Base-by-base conservation (phyloP, 2,797 vertebrate genomes). In the Hyperoplus immaculatus region DNA sequence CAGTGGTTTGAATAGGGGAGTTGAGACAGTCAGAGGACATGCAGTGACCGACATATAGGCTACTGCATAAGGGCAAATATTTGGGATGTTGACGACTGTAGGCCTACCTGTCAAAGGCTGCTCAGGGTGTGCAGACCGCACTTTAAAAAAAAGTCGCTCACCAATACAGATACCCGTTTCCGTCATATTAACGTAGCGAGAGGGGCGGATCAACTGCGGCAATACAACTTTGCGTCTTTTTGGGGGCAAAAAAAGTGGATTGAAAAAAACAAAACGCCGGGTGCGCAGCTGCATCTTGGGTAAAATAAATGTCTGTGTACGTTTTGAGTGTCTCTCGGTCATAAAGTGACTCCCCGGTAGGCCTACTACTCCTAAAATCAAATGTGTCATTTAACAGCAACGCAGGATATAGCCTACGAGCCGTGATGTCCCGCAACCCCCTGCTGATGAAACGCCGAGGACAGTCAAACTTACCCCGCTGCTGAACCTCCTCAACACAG, bases 381-480 rank as follows among this genome's bases (percentile, higher is more conserved):
- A 4, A 41, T 9, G 16, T 18, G 45, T 67, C 54, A 76, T 41
- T 46, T 39, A 68, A 62, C 29, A 18, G 36, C 55, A 41, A 41
- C 72, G 70, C 67, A 10, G 58, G 14, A 51, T 68, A 8, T 69
- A 39, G 29, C 29, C 29, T 29, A 29, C 29, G 29, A 29, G 29
- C 29, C 29, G 29, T 29, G 29, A 29, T 29, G 29, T 29, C 29
- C 21, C 29, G 29, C 29, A 29, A 29, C 3, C 29, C 29, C 43
- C 29, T 3, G 3, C 47, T 4, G 6, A 70, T 3, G 10, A 67
- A 67, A 64, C 61, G 72, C 43, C 9, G 5, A 55, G 14, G 14
- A 39, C 8, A 54, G 10, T 4, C 46, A 61, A 53, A 76, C 89
- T 90, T 61, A 94, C 93, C 89, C 72, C 56, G 1, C 54, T 1